Base-by-base conservation (phyloP, 2,797 vertebrate species). In the Microtus obscurus region DNA sequence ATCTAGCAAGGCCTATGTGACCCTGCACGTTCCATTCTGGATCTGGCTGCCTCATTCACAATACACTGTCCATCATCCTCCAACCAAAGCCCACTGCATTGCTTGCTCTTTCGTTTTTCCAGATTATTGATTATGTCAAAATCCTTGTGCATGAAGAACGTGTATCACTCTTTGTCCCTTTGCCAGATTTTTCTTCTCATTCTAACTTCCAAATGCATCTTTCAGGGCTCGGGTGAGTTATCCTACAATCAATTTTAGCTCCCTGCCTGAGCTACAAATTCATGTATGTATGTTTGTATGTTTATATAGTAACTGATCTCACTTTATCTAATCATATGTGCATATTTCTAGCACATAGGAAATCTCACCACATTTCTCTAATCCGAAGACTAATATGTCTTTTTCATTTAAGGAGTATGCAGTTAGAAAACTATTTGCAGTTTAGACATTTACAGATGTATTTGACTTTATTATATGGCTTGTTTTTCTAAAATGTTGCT, bases 351-450 rank as follows among this genome's bases (percentile, higher is more conserved):
- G 7, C 27, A 43, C 23, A 67, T 19, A 27, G 11, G 2, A 29
- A 90, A 19, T 65, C 7, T 34, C 56, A 56, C 9, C 11, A 65
- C 3, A 25, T n/a, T 37, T 89, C 23, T 93, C 31, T 59, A 65
- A 93, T 43, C 90, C 17, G 23, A 76, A 67, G 27, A 43, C 48
- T 51, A 78, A 69, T 3, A 40, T 3, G 27, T 40, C 17, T 53
- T 95, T 92, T 79, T 43, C 7, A 37, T 65, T 43, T 89, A 53
- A 93, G 74, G 53, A 43, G 16, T 9, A 27, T 51, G n/a, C 17
- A 71, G 76, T 87, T 40, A 96, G n/a, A 93, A 74, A 65, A 10
- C 21, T 87, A 5, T 77, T 94, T 89, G n/a, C 10, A 45, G 34
- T 14, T 17, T 16, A 1, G 34, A 56, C 43, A 53, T 78, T 79